Evolutionary conservation across 2,888 invertebrate species (phyloP).

Genomic region (Agonopterix arenella): DNA sequence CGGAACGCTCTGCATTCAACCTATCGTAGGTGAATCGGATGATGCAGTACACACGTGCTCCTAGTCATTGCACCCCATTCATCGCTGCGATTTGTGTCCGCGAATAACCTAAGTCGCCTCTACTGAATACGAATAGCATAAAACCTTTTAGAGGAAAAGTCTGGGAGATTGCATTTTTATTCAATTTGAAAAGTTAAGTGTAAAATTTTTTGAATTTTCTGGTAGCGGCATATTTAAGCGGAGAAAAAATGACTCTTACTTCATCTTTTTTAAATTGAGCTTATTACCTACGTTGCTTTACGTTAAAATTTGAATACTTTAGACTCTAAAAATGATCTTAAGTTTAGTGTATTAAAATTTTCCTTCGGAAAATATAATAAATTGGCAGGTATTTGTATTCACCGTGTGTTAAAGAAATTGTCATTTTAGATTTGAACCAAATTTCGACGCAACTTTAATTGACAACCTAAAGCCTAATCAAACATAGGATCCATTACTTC

Average conservation of each 20-base stretch:
- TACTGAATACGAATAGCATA: constrained; percentile 48
- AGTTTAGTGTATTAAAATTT: no score
- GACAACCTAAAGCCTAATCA: no score
- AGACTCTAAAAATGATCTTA: no score
- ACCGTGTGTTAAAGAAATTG: no score
- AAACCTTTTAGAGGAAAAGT: constrained; percentile 43
- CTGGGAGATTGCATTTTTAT: constrained; percentile 54
- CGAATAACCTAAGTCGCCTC: constrained; percentile 41
- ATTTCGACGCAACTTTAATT: no score
- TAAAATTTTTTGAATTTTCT: constrained; percentile 5
- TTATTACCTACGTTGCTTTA: no score
- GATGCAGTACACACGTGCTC: constrained; percentile 42
- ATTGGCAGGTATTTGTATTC: no score
- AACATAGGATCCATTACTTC: no score
- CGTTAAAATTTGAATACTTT: no score
- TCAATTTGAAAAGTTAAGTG: constrained; percentile 35
- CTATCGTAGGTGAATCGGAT: constrained; percentile 43
- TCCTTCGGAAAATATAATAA: no score
- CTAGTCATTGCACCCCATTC: constrained; percentile 43
- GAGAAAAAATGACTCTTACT: not conserved
- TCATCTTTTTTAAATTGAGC: no score
- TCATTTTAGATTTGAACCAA: no score
- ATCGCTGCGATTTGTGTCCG: constrained; percentile 34
- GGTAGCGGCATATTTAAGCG: not conserved
- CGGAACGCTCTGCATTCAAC: constrained; percentile 57